Evolutionary conservation across 2,888 invertebrate species (phyloP), one percentile per base, ranked within the genome.

Genomic region (Sphaeridia pumilis): DNA sequence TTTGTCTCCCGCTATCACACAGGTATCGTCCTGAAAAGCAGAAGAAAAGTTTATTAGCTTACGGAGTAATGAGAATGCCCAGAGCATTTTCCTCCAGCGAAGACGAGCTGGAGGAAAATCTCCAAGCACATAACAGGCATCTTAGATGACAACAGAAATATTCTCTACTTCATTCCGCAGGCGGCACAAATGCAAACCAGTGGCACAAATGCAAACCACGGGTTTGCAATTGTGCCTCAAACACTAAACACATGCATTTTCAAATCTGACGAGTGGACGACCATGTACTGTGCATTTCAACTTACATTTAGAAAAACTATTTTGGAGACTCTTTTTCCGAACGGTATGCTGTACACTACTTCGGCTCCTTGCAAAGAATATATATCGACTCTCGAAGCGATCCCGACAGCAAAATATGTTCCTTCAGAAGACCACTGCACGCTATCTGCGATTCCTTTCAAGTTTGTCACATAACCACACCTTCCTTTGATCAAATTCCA

Each of bases 401-500:
- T 82, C 24, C 80, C 78, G 47, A 93, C 69, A 3, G 83, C 78
- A 70, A 92, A 94, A 66, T 78, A 76, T 35, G 79, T 76, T 21
- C 88, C 92, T 64, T 77, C 76, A 3, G 84, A 81, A 46, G 84
- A 83, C 83, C 89, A 94, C 36, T 66, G 58, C 2, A 77, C 73
- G 38, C 69, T 61, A 55, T 74, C 72, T 47, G 69, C 75, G 72
- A 81, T 83, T 67, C 77, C 82, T 58, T 81, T 79, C 28, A 93
- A 73, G 70, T 92, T 90, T n/a, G 85, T 86, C 1, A 84, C 82
- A 69, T 87, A 94, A 0, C 92, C 93, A 64, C 82, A 82, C 56
- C 90, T 78, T 0, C 93, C 94, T 70, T 89, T 92, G 1, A 94
- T 76, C 57, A 95, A 75, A 74, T 95, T 93, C 95, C 95, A 95